Evolutionary conservation across 2,888 invertebrate species (phyloP).

Genomic region (Papilio gigon): DNA sequence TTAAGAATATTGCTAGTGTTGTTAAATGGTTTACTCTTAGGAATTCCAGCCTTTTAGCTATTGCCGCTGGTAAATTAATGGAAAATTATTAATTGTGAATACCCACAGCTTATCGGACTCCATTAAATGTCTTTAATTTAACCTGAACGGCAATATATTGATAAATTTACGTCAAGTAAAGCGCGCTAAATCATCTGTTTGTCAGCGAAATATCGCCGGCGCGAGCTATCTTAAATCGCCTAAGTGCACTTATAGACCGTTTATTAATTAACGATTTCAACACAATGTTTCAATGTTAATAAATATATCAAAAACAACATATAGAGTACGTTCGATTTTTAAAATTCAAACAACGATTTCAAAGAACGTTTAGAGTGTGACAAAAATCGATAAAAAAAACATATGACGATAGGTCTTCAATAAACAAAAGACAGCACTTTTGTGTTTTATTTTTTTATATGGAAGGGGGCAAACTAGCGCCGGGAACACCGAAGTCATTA

Average conservation of each 20-base stretch:
- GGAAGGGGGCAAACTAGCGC: too few relatives aligned
- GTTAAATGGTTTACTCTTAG: not conserved
- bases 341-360: too few relatives aligned
- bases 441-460: too few relatives aligned
- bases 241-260: conserved; percentile 51
- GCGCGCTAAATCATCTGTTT: conserved; percentile 36
- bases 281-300: conserved; percentile 48
- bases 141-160: conserved; percentile 29
- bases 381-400: too few relatives aligned
- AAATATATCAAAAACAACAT: conserved; percentile 42
- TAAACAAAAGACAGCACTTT: too few relatives aligned
- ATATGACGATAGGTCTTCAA: too few relatives aligned
- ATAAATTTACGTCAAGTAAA: conserved; percentile 28
- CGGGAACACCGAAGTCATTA: too few relatives aligned
- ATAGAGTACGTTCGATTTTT: not conserved
- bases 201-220: conserved; percentile 34
- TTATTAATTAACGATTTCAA: conserved; percentile 60
- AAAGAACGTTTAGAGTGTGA: too few relatives aligned
- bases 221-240: conserved; percentile 49
- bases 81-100: conserved; percentile 14
- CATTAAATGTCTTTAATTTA: conserved; percentile 29
- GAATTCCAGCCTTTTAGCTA: not conserved
- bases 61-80: conserved; percentile 11
- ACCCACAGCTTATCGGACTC: conserved; percentile 7
- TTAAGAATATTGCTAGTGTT: too few relatives aligned